Conservation (phyloP, 2,888 invertebrate species). For the Gortyna flavago region DNA sequence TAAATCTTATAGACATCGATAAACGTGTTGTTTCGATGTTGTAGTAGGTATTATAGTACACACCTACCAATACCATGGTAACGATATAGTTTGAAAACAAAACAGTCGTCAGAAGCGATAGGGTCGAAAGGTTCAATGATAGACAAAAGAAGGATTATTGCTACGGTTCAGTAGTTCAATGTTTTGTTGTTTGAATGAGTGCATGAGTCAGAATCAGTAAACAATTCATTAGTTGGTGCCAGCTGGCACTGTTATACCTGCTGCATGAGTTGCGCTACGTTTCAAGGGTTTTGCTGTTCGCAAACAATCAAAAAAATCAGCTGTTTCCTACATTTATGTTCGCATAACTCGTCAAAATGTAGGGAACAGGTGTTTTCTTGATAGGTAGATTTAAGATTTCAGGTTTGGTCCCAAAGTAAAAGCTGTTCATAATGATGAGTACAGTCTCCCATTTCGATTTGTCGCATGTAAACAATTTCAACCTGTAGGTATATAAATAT, state of each 20-base stretch:
- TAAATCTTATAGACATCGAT: background rate
- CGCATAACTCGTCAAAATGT: too few relatives aligned
- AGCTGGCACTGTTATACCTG: slow-evolving; percentile 38
- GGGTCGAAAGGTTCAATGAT: background rate
- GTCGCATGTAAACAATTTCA: too few relatives aligned
- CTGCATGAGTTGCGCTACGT: background rate
- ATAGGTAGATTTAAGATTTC: too few relatives aligned
- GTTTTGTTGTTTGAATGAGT: slow-evolving; percentile 10
- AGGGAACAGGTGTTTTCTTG: too few relatives aligned
- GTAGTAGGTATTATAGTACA: too few relatives aligned
- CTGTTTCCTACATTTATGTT: too few relatives aligned
- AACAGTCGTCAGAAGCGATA: background rate
- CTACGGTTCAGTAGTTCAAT: slow-evolving; percentile 22
- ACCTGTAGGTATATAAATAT: too few relatives aligned
- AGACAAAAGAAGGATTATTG: background rate
- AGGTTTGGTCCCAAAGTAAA: too few relatives aligned
- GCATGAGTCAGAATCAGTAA: slow-evolving; percentile 35
- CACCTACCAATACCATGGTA: background rate
- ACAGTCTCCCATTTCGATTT: too few relatives aligned
- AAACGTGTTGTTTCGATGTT: background rate
- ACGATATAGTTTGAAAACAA: background rate
- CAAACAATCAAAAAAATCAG: too few relatives aligned
- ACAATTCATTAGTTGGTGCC: slow-evolving; percentile 29
- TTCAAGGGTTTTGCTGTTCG: background rate
- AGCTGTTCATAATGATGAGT: too few relatives aligned